Percentiles rank a stretch among this genome's conserved stretches.
phyloP scores from a whole-genome alignment of 2,113 vertebrate genomes.

The Athene noctua region DNA sequence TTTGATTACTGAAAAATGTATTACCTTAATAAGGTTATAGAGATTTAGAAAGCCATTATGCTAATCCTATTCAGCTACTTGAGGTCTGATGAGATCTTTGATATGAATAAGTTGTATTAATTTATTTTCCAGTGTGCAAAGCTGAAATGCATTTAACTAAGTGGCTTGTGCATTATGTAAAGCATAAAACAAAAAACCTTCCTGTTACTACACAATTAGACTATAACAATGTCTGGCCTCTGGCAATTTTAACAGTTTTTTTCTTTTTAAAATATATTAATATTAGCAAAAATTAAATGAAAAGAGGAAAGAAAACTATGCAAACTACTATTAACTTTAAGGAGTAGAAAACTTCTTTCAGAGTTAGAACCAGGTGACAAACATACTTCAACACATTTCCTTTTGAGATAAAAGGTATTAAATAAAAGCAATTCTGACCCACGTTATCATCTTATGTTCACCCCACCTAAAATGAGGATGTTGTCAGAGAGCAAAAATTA shows the following conservation, averaged over 20 bases:
- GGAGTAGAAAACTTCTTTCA: not conserved
- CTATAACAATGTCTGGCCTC: not conserved
- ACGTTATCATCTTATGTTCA: not conserved
- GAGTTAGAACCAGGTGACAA: not conserved
- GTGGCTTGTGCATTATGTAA: not conserved
- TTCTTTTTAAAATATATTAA: not conserved
- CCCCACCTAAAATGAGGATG: not conserved
- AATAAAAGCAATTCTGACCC: not conserved
- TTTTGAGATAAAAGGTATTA: not conserved
- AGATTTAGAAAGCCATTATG: not conserved
- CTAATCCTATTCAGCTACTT: not conserved
- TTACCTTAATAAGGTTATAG: not conserved
- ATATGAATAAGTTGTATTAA: not conserved
- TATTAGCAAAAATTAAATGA: not conserved
- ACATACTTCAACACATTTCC: not conserved
- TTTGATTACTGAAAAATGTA: not conserved
- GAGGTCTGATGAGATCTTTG: not conserved
- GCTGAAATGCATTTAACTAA: slow-evolving; percentile 3
- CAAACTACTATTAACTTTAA: not conserved
- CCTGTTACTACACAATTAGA: not conserved
- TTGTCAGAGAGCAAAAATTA: not conserved
- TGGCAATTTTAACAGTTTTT: too few relatives aligned
- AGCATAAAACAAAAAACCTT: not conserved
- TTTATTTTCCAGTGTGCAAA: slow-evolving; percentile 7
- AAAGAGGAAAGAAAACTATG: not conserved